These are phyloP conservation scores for Metellina segmentata DNA, from an alignment of 2,888 invertebrate genomes.

Conservation along the genomic window DNA sequence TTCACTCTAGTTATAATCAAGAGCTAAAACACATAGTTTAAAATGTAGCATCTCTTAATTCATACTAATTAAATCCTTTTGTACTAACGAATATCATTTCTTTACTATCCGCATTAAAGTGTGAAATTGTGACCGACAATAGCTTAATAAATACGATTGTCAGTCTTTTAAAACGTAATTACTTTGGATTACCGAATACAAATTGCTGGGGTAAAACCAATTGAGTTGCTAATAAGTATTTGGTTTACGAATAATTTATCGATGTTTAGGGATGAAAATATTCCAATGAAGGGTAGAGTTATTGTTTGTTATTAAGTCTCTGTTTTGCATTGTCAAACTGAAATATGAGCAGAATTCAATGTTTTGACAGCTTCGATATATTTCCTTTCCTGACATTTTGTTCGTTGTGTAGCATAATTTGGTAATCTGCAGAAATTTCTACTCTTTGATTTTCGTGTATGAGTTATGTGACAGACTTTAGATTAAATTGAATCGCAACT, in stretches of 20 bases:
- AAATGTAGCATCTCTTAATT: too few species aligned
- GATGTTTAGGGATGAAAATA: not conserved
- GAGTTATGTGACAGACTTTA: conserved; percentile 55
- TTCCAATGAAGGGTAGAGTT: not conserved
- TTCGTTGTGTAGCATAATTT: conserved; percentile 35
- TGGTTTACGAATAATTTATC: not conserved
- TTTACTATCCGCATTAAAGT: too few species aligned
- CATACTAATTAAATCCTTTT: too few species aligned
- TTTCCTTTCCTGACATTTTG: not conserved
- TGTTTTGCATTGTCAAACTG: not conserved
- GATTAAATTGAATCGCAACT: conserved; percentile 72
- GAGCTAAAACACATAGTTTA: too few species aligned
- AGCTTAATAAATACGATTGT: too few species aligned
- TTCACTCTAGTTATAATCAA: too few species aligned
- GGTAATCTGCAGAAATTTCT: conserved; percentile 44
- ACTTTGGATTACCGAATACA: not conserved
- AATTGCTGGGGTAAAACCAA: not conserved
- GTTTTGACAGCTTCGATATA: not conserved
- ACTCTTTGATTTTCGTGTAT: conserved; percentile 69
- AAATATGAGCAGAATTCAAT: not conserved
- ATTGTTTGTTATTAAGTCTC: not conserved
- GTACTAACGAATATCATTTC: too few species aligned
- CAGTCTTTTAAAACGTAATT: not conserved
- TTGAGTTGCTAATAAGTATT: not conserved
- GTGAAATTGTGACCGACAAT: too few species aligned